phyloP scores from a whole-genome alignment of 1,140 invertebrate species.

The Tigriopus japonicus region DNA sequence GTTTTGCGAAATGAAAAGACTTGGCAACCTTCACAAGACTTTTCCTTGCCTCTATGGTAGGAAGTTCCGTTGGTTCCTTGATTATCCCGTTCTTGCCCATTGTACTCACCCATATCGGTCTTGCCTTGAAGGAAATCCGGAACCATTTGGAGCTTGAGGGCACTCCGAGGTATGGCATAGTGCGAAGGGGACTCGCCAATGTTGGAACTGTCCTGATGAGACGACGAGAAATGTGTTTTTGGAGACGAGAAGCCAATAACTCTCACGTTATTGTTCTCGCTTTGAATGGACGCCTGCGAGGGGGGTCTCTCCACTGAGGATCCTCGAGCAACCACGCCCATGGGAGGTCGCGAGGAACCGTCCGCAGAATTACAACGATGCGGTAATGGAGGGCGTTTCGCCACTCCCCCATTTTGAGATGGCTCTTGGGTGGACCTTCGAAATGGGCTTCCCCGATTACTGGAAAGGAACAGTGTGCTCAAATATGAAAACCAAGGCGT shows the following conservation, averaged over 20 bases:
- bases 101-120: constrained; percentile 7
- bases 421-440: neutral
- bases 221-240: too few relatives aligned
- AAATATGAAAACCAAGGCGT: too few relatives aligned
- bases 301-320: neutral
- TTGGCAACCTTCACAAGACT: too few relatives aligned
- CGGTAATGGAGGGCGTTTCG: neutral
- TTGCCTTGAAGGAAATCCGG: constrained; percentile 5
- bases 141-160: neutral
- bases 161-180: constrained; percentile 1
- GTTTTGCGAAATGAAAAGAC: too few relatives aligned
- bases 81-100: neutral
- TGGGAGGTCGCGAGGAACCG: neutral
- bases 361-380: constrained; percentile 1
- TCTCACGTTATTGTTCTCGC: too few relatives aligned
- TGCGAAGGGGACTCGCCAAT: neutral
- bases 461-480: too few relatives aligned
- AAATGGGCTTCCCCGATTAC: neutral
- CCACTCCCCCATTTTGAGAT: neutral
- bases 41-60: too few relatives aligned
- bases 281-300: too few relatives aligned
- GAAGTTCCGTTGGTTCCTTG: too few relatives aligned
- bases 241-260: too few relatives aligned
- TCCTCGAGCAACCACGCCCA: neutral
- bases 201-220: too few relatives aligned